A percentile compares a stretch with the other conserved stretches of the same genome.
Conservation (phyloP, 2,888 invertebrate species). For the Celastrina argiolus region DNA sequence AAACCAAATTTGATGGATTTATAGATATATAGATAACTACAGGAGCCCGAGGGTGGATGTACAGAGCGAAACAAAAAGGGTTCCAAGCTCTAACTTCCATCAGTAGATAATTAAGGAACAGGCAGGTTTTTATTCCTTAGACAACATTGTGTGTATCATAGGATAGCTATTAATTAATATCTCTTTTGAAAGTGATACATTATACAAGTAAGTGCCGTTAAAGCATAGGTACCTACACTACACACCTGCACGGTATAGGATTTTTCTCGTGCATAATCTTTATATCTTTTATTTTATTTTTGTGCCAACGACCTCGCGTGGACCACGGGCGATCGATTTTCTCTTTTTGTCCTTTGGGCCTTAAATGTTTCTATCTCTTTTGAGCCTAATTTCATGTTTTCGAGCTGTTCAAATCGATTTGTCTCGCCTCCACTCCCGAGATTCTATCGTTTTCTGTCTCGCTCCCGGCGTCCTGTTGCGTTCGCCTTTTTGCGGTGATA, state of each 20-base stretch:
- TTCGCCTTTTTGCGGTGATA: conserved; percentile 52
- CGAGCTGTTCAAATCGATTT: conserved; percentile 58
- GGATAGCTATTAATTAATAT: too few species aligned
- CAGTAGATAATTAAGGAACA: too few species aligned
- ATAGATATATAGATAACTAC: too few species aligned
- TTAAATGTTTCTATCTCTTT: conserved; percentile 48
- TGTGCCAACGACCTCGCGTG: conserved; percentile 63
- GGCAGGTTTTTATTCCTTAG: too few species aligned
- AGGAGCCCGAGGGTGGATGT: too few species aligned
- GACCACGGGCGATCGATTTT: conserved; percentile 40
- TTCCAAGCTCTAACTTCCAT: too few species aligned
- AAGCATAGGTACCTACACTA: not conserved
- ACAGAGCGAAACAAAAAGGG: too few species aligned
- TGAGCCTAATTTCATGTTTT: conserved; percentile 54
- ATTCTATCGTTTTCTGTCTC: conserved; percentile 54
- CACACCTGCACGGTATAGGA: conserved; percentile 6
- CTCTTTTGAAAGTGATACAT: too few species aligned
- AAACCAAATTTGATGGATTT: too few species aligned
- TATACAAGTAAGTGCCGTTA: not conserved
- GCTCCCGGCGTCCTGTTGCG: conserved; percentile 48
- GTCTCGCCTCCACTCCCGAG: conserved; percentile 60
- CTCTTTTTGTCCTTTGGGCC: conserved; percentile 47
- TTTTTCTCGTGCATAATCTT: conserved; percentile 44
- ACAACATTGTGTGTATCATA: too few species aligned
- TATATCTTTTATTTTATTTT: conserved; percentile 55